Percentiles rank a stretch among this genome's conserved stretches.
Conservation (phyloP, 2,888 invertebrate species). For the Euplagia quadripunctaria region DNA sequence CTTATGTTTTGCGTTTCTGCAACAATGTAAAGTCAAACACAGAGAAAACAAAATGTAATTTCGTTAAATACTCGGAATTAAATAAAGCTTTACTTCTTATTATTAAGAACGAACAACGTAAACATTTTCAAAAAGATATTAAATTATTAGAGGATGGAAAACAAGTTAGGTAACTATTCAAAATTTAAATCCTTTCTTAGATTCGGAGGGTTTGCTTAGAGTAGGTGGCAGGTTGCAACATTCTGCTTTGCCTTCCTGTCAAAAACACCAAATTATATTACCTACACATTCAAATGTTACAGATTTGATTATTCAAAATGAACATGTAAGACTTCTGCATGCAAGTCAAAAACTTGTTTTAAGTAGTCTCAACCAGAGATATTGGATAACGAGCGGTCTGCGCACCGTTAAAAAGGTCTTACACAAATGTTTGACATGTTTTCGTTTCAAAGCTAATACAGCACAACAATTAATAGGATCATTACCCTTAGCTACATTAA, state of each 20-base stretch:
- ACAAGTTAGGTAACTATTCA: too few relatives aligned
- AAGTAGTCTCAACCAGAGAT: neutral
- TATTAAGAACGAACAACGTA: too few relatives aligned
- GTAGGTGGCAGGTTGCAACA: neutral
- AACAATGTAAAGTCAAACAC: too few relatives aligned
- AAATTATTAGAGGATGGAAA: too few relatives aligned
- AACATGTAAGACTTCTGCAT: neutral
- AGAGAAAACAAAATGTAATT: too few relatives aligned
- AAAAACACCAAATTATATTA: constrained; percentile 1
- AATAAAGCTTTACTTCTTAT: too few relatives aligned
- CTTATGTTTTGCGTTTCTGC: too few relatives aligned
- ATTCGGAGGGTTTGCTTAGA: neutral
- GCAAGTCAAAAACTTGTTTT: neutral
- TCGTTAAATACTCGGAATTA: too few relatives aligned
- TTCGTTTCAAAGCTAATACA: neutral
- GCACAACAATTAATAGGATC: too few relatives aligned
- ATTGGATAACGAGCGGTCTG: neutral
- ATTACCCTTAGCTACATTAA: too few relatives aligned
- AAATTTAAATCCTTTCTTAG: neutral
- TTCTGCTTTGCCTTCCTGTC: neutral
- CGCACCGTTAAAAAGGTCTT: neutral
- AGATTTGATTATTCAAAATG: neutral
- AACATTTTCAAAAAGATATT: too few relatives aligned
- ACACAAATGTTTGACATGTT: neutral
- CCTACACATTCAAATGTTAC: neutral